Evolutionary conservation across 1,140 invertebrate species (phyloP).

Genomic region (Trinorchestia longiramus): DNA sequence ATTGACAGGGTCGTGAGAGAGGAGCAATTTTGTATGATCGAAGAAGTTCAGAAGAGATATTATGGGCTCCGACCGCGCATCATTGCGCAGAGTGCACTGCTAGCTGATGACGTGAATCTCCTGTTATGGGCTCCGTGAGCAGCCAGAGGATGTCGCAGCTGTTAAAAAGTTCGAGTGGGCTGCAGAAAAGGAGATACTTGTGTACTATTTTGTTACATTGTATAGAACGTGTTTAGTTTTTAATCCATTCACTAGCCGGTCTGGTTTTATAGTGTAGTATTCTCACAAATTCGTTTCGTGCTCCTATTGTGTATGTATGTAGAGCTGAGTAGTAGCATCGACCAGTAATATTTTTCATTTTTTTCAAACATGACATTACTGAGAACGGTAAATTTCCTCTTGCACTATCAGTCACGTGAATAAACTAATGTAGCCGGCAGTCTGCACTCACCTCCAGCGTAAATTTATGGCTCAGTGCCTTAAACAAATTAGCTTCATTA

Average conservation of each 20-base stretch:
- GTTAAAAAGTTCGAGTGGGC: neutral
- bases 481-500: slow-evolving; percentile 33
- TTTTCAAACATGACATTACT: neutral
- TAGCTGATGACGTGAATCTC: neutral
- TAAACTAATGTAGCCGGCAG: neutral
- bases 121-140: neutral
- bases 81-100: neutral
- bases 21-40: neutral
- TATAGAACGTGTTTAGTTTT: neutral
- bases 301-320: neutral
- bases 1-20: neutral
- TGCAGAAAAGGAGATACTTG: neutral
- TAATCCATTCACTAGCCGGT: neutral
- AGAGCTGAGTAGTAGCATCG: neutral
- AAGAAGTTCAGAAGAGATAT: neutral
- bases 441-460: neutral
- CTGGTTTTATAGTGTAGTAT: neutral
- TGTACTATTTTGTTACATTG: neutral
- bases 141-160: neutral
- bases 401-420: neutral
- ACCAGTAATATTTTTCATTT: neutral
- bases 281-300: neutral
- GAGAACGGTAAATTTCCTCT: neutral
- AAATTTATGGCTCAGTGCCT: neutral
- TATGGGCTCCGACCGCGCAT: neutral